Evolutionary conservation across 1,140 invertebrate genomes (phyloP).

Genomic region (Telenomus remus): DNA sequence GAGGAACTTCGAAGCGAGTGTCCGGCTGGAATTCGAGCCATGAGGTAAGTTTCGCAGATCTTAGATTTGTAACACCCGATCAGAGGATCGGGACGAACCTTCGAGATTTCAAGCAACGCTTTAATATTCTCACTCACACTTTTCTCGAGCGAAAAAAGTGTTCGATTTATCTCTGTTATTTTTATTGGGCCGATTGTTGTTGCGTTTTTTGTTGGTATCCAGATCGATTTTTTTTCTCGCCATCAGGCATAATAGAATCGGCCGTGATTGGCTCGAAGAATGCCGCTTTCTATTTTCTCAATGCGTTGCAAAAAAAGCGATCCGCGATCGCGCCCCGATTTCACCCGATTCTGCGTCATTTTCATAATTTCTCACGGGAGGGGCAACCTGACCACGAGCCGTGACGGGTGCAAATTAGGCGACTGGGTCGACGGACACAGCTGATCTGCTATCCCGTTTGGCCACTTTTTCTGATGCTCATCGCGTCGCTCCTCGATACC

Average conservation of each 20-base stretch:
- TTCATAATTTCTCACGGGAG: slow-evolving; percentile 12
- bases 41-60: slow-evolving; percentile 37
- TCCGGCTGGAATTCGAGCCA: slow-evolving; percentile 41
- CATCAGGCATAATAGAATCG: slow-evolving; percentile 31
- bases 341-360: slow-evolving; percentile 13
- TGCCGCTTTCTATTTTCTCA: slow-evolving; percentile 47
- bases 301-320: slow-evolving; percentile 19
- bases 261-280: slow-evolving; percentile 40
- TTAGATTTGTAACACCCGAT: slow-evolving; percentile 11
- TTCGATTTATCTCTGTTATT: too few species aligned
- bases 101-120: too few species aligned
- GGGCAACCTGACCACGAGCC: not conserved
- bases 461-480: slow-evolving; percentile 10
- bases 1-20: slow-evolving; percentile 48
- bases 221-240: slow-evolving; percentile 8
- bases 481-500: not conserved
- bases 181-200: slow-evolving; percentile 7
- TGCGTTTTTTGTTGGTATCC: slow-evolving; percentile 16
- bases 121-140: too few species aligned
- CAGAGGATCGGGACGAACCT: too few species aligned
- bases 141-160: too few species aligned
- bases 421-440: slow-evolving; percentile 20
- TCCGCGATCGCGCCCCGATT: slow-evolving; percentile 20
- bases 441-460: slow-evolving; percentile 12
- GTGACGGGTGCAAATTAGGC: slow-evolving; percentile 5